Evolutionary conservation across 1,140 invertebrate species (phyloP), one percentile per base, ranked within the genome.

Genomic region (Rhopalosiphum padi): DNA sequence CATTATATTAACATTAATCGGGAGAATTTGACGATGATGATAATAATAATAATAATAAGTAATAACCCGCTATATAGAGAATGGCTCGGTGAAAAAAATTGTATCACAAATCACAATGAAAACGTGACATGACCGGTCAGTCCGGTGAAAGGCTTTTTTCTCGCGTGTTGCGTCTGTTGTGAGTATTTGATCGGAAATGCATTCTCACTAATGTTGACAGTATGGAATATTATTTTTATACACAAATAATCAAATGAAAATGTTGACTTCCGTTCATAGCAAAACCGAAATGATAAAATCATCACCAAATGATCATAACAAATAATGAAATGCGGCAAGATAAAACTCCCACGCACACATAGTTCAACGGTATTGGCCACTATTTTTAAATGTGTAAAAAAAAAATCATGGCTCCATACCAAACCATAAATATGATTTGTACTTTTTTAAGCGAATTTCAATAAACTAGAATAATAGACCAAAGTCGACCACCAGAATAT

Each of bases 71-170:
- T 51, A 51, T 3, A 51, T 1, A 15, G 87, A 89, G 21, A 89
- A 89, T 89, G 35, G 51, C 21, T 89, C 68, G 11, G 21, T 55
- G 7, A 37, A 30, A 37, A 89, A 89, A 60, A 60, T 60, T 11
- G 23, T 22, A 55, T 37, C 37, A 46, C 25, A 35, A 88, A 53
- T 88, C 46, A 90, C 89, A 90, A 90, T 90, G 55, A 37, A 25
- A 90, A 90, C 55, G 55, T 43, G 89, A 43, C 53, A 60, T 2
- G 41, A 30, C 35, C 51, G 48, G 21, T n/a, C 86, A 46, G 1
- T 53, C 37, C 18, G 89, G 89, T 90, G 89, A 90, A 90, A 90
- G 89, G 89, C 53, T 68, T 90, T 90, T 90, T 90, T 90, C 88
- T 90, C 15, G 37, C 37, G 25, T n/a, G 37, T 90, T n/a, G 23